A percentile compares a stretch with the other conserved stretches of the same genome.
These are phyloP conservation scores for Amniataba percoides DNA, from an alignment of 2,797 vertebrate genomes.

Conservation along the genomic window DNA sequence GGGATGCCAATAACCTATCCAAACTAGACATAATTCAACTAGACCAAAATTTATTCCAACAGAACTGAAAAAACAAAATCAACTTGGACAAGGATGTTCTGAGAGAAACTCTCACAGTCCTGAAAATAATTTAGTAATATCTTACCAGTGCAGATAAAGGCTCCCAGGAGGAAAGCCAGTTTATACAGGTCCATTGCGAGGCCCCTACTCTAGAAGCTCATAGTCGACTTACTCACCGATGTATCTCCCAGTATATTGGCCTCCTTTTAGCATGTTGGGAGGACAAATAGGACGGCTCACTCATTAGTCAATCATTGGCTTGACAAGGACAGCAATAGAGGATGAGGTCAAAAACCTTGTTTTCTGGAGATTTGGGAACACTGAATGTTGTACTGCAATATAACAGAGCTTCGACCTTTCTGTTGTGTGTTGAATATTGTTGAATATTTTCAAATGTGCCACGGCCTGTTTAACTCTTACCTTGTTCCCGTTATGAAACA, in stretches of 20 bases:
- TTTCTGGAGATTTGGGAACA: slow-evolving; percentile 44
- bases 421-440: not conserved
- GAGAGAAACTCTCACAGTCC: not conserved
- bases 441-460: not conserved
- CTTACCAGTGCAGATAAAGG: slow-evolving; percentile 82
- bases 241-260: slow-evolving; percentile 44
- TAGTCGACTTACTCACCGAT: slow-evolving; percentile 36
- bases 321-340: slow-evolving; percentile 71
- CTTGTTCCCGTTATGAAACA: not conserved
- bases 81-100: not conserved
- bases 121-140: slow-evolving; percentile 7
- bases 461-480: not conserved
- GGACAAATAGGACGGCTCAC: slow-evolving; percentile 72
- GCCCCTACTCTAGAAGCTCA: slow-evolving; percentile 64
- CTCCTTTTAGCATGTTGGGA: slow-evolving; percentile 50
- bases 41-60: no score
- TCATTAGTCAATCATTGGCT: slow-evolving; percentile 85
- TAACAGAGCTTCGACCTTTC: not conserved
- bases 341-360: slow-evolving; percentile 75
- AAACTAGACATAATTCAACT: not conserved
- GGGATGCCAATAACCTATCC: not conserved
- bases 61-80: not conserved
- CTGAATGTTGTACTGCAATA: not conserved
- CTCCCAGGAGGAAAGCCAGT: slow-evolving; percentile 70
- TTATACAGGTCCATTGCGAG: slow-evolving; percentile 77